Percentiles rank a stretch among this genome's conserved stretches.
Conservation (phyloP, 2,888 invertebrate species). For the Polyommatus icarus region DNA sequence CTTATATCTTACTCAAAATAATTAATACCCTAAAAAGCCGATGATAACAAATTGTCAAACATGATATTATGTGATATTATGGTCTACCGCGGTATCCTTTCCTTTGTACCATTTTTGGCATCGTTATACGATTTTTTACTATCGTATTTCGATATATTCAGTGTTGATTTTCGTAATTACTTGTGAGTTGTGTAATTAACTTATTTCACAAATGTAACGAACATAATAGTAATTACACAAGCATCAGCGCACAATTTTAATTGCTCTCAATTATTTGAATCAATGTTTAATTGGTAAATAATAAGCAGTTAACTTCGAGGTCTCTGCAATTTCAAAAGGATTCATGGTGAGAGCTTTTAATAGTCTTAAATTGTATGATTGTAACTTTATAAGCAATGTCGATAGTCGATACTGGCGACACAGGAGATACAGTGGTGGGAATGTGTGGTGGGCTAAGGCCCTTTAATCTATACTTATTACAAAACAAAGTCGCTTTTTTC, state of each 20-base stretch:
- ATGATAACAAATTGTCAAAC: too few species aligned
- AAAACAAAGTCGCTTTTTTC: too few species aligned
- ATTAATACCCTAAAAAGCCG: too few species aligned
- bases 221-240: conserved; percentile 11
- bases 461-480: too few species aligned
- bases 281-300: not conserved
- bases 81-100: too few species aligned
- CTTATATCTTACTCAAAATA: too few species aligned
- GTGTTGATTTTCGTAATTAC: conserved; percentile 5
- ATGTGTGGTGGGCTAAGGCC: too few species aligned
- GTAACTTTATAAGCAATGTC: too few species aligned
- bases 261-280: not conserved
- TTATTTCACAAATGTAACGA: conserved; percentile 9
- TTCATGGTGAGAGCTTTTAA: not conserved
- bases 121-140: not conserved
- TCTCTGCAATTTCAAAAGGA: not conserved
- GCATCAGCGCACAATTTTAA: not conserved
- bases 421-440: too few species aligned
- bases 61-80: too few species aligned
- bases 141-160: not conserved
- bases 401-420: too few species aligned
- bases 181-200: not conserved
- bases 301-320: not conserved
- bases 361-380: not conserved
- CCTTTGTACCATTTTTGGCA: too few species aligned